Evolutionary conservation across 1,140 invertebrate genomes (phyloP).

Genomic region (Dreissena polymorpha): DNA sequence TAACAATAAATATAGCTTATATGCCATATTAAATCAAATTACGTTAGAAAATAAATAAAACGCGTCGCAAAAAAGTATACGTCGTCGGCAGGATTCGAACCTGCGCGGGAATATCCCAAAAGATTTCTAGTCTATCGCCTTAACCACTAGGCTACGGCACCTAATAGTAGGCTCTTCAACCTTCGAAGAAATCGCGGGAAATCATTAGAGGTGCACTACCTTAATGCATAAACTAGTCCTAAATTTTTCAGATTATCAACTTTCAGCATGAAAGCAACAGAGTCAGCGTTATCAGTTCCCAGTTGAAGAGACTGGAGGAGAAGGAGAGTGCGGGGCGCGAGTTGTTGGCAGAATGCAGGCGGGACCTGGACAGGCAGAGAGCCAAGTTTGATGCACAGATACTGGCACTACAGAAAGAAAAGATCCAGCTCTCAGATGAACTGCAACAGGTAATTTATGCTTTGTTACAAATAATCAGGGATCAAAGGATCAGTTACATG

Average conservation of each 20-base stretch:
- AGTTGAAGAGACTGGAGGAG: constrained; percentile 53
- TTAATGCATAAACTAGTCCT: neutral
- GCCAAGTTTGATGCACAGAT: constrained; percentile 58
- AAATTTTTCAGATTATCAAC: neutral
- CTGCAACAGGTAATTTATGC: constrained; percentile 59
- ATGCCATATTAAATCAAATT: no score
- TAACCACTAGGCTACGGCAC: no score
- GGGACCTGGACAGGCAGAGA: constrained; percentile 52
- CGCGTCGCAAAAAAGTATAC: no score
- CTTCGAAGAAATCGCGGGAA: no score
- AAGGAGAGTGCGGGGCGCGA: constrained; percentile 55
- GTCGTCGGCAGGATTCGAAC: no score
- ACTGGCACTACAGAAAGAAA: constrained; percentile 59
- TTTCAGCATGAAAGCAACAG: constrained; percentile 59
- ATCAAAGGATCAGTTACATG: neutral
- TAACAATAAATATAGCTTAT: no score
- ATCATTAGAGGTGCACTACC: no score
- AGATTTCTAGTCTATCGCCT: no score
- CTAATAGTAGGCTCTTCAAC: no score
- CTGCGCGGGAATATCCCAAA: no score
- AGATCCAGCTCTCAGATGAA: constrained; percentile 58
- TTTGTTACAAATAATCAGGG: neutral
- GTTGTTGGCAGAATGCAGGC: constrained; percentile 56
- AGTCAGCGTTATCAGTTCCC: constrained; percentile 52
- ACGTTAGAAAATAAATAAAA: no score